A percentile compares a stretch with the other conserved stretches of the same genome.
Conservation (phyloP, 2,797 vertebrate genomes). For the Takifugu ocellatus region DNA sequence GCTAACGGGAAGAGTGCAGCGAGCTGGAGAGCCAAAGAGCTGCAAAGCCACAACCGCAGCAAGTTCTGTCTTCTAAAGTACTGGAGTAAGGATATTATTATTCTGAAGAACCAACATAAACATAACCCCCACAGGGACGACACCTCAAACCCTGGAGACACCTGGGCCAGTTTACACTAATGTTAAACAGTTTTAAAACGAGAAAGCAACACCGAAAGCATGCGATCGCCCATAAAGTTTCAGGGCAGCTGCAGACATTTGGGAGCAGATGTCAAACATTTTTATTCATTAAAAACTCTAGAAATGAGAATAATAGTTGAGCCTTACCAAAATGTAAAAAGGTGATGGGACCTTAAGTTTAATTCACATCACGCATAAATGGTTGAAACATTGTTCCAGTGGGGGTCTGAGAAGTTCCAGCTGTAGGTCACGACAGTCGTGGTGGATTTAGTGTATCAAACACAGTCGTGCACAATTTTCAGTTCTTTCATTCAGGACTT, state of each 20-base stretch:
- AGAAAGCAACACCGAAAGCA: background rate
- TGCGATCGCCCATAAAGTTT: too few species aligned
- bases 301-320: too few species aligned
- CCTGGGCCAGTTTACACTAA: background rate
- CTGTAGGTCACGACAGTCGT: background rate
- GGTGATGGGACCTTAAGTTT: background rate
- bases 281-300: too few species aligned
- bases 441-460: background rate
- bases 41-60: too few species aligned
- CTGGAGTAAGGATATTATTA: too few species aligned
- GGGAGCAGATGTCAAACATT: too few species aligned
- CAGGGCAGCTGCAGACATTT: too few species aligned
- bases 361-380: background rate
- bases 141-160: too few species aligned
- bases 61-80: too few species aligned
- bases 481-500: background rate
- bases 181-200: background rate
- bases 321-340: background rate
- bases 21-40: too few species aligned
- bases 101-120: too few species aligned
- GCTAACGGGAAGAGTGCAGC: background rate
- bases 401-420: background rate
- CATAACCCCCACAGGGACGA: too few species aligned
- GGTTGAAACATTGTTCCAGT: background rate
- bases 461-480: background rate